These are phyloP conservation scores for Loris lydekkerianus DNA, from an alignment of 2,797 vertebrate species.

Conservation along the genomic window DNA sequence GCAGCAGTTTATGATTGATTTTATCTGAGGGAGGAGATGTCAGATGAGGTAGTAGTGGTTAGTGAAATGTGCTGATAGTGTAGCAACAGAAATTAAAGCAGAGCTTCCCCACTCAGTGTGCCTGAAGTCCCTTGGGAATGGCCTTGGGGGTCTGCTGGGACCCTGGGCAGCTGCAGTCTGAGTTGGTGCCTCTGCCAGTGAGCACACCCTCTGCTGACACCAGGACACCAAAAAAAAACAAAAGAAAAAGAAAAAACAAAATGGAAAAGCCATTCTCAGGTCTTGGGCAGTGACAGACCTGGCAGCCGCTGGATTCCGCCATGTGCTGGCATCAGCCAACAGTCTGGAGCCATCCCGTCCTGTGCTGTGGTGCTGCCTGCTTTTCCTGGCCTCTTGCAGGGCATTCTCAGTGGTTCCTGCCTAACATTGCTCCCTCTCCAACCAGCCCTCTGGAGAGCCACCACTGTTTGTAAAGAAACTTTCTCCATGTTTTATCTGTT, in stretches of 20 bases:
- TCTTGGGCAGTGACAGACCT: rapidly evolving
- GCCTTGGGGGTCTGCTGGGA: not conserved
- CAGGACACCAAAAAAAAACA: rapidly evolving
- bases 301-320: not conserved
- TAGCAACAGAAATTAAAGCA: not conserved
- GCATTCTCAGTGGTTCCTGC: not conserved
- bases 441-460: rapidly evolving
- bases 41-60: not conserved
- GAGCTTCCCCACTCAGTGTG: not conserved
- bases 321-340: not conserved
- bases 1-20: not conserved
- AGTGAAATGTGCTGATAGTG: not conserved
- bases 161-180: not conserved
- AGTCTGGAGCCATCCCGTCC: rapidly evolving
- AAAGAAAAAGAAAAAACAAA: too few species aligned
- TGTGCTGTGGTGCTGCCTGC: rapidly evolving
- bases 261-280: not conserved
- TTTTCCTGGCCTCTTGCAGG: not conserved
- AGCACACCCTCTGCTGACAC: not conserved
- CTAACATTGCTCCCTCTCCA: not conserved
- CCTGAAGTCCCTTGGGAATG: not conserved
- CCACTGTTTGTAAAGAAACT: not conserved
- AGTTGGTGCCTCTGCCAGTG: rapidly evolving
- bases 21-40: not conserved
- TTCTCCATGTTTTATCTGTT: not conserved